Evolutionary conservation across 2,113 vertebrate genomes (phyloP).

Genomic region (Apeltes quadracus): DNA sequence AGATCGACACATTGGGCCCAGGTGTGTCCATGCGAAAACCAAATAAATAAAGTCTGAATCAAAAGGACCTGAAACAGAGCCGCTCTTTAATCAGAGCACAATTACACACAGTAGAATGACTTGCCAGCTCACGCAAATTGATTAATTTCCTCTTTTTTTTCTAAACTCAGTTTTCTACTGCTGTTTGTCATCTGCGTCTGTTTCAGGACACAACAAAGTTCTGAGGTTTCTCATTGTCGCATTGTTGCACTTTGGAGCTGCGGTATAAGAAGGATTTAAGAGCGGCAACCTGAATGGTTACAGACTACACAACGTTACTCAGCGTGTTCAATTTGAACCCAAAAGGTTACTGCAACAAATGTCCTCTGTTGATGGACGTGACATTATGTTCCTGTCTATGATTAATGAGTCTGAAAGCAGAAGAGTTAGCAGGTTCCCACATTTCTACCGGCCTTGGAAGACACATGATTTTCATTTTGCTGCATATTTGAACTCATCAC

Average conservation of each 20-base stretch:
- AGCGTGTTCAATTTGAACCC: background rate
- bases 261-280: background rate
- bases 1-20: constrained; percentile 79
- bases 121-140: constrained; percentile 44
- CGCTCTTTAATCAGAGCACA: constrained; percentile 76
- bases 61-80: constrained; percentile 57
- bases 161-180: constrained; percentile 22
- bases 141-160: constrained; percentile 8
- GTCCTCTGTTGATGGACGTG: background rate
- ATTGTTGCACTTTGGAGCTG: background rate
- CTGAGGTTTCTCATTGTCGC: constrained; percentile 61
- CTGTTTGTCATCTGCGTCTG: constrained; percentile 27
- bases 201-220: constrained; percentile 25
- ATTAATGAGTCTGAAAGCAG: constrained; percentile 31
- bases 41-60: constrained; percentile 80
- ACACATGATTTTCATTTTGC: constrained; percentile 42
- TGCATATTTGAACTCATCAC: constrained; percentile 29
- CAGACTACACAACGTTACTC: background rate
- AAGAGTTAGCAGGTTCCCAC: background rate
- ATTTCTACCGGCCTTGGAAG: background rate
- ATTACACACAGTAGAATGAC: constrained; percentile 75
- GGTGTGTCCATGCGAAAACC: constrained; percentile 80
- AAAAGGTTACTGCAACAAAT: background rate
- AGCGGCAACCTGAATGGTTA: background rate
- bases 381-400: constrained; percentile 16